phyloP scores from a whole-genome alignment of 2,888 invertebrate species.

The Liopterus haemorrhoidalis region DNA sequence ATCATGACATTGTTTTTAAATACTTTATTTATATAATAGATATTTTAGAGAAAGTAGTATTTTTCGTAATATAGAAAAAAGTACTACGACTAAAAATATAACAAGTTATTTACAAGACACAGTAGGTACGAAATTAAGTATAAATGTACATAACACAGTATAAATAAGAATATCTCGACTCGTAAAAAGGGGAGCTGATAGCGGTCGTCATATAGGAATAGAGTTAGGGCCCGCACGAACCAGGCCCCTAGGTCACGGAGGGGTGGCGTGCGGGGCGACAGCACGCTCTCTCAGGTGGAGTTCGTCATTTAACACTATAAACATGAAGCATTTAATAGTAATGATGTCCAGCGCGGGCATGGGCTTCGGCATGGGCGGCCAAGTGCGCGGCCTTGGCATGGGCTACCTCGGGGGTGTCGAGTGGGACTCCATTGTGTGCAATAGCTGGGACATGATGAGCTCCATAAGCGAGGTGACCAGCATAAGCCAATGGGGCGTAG shows the following conservation, averaged over 20 bases:
- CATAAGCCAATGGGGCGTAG: constrained; percentile 26
- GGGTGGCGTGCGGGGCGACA: constrained; percentile 5
- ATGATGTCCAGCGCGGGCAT: constrained; percentile 53
- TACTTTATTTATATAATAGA: no score
- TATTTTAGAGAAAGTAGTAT: no score
- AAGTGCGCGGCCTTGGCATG: constrained; percentile 56
- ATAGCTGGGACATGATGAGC: constrained; percentile 42
- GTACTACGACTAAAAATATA: no score
- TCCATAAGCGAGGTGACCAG: constrained; percentile 16
- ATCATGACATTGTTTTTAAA: no score
- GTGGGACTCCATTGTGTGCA: constrained; percentile 53
- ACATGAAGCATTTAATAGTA: constrained; percentile 5
- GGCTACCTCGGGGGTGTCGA: constrained; percentile 56
- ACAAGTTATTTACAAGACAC: constrained; percentile 9
- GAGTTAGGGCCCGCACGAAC: not conserved
- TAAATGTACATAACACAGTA: constrained; percentile 8
- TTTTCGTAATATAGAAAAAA: no score
- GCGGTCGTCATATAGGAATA: constrained; percentile 4
- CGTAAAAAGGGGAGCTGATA: constrained; percentile 6
- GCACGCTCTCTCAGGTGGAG: constrained; percentile 6
- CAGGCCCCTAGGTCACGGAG: no score
- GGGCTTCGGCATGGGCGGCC: constrained; percentile 54
- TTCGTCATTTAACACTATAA: constrained; percentile 9
- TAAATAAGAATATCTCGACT: constrained; percentile 7
- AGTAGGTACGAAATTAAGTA: not conserved